phyloP scores from a whole-genome alignment of 2,113 vertebrate species.

The Alouatta palliata region DNA sequence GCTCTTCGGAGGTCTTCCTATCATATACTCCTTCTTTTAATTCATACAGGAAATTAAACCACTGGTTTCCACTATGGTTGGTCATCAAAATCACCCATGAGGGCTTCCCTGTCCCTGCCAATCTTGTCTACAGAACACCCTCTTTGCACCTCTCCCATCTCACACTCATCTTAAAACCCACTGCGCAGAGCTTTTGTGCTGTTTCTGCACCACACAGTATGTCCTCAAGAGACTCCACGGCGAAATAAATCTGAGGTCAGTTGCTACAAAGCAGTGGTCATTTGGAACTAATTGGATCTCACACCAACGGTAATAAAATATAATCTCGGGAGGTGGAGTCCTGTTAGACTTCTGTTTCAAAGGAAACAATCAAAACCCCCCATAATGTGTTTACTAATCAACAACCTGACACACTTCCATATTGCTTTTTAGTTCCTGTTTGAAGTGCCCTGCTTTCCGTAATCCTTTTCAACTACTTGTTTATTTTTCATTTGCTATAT shows the following conservation, averaged over 20 bases:
- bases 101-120: background rate
- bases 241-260: conserved; percentile 92
- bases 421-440: background rate
- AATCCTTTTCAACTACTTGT: background rate
- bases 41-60: conserved; percentile 21
- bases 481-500: background rate
- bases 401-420: background rate
- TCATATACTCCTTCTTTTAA: background rate
- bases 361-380: background rate
- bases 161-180: conserved; percentile 90
- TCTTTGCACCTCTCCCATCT: background rate
- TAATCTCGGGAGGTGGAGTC: background rate
- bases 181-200: conserved; percentile 90
- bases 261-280: conserved; percentile 93
- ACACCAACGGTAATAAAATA: background rate
- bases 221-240: conserved; percentile 88
- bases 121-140: background rate
- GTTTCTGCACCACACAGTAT: conserved; percentile 90
- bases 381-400: background rate
- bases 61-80: background rate
- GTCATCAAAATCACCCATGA: background rate
- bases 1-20: background rate
- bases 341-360: background rate
- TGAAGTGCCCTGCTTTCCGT: background rate
- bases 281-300: conserved; percentile 84